Base-by-base conservation (phyloP, 2,888 invertebrate genomes). In the Seira sanloemensis region DNA sequence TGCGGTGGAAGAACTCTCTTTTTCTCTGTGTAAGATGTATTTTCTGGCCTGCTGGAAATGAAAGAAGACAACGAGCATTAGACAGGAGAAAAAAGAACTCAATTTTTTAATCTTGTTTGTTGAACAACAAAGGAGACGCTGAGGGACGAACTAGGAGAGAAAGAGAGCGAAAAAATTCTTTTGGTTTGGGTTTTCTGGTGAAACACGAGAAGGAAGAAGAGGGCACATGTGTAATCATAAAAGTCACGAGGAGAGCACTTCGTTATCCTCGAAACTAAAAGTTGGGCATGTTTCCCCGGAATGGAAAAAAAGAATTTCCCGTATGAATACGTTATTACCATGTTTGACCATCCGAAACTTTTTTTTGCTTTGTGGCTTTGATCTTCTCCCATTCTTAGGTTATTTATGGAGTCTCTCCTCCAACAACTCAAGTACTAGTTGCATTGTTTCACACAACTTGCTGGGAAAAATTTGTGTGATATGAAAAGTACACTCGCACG, bases 141-240 rank as follows among this genome's bases (percentile, higher is more conserved):
- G 62, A 21, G 62, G 21, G 62, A 62, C 62, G 62, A 23, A 50
- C 50, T 2, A 5, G 62, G 19, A 62, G 50, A 62, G 19, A 21
- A 62, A 21, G 21, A 2, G 62, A n/a, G n/a, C n/a, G n/a, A n/a
- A n/a, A n/a, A n/a, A 62, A 62, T 62, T 7, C 21, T 62, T 62
- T 62, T 21, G 21, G 62, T 21, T n/a, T 4, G 19, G 62, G 7
- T 62, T 58, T 62, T 23, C 62, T 62, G 21, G 19, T 21, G 62
- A 62, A 62, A 62, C 62, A 62, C 23, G 50, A 50, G 50, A 62
- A 62, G 62, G 12, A 62, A 62, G 62, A 62, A 21, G 62, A 23
- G 62, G 21, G 21, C 62, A 62, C 62, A 62, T 62, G 62, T 62
- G 62, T 23, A 62, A 62, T 62, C 62, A 62, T 62, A 62, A 62